Evolutionary conservation across 2,113 vertebrate species (phyloP), one percentile per base, ranked within the genome.

Genomic region (Aspiorhynchus laticeps): DNA sequence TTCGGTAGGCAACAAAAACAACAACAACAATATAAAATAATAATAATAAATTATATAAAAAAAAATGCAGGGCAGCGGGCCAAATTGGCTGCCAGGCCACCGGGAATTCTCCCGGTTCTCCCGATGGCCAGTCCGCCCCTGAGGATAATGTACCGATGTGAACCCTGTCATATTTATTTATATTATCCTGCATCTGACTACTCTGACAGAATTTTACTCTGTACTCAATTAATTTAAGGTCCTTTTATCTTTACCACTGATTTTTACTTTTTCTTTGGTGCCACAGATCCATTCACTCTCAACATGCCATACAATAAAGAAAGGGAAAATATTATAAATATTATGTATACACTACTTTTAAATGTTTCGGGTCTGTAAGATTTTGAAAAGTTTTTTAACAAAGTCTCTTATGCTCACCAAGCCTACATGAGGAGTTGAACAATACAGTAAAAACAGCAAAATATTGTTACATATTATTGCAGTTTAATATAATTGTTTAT

Each of bases 101-200:
- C n/a, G n/a, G n/a, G n/a, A n/a, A n/a, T n/a, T n/a, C n/a, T n/a
- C n/a, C n/a, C n/a, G n/a, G n/a, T n/a, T n/a, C n/a, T n/a, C n/a
- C n/a, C n/a, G n/a, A n/a, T n/a, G n/a, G n/a, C n/a, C n/a, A n/a
- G n/a, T n/a, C n/a, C n/a, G n/a, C n/a, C n/a, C n/a, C n/a, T n/a
- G n/a, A 46, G 69, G 71, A 85, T 41, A 86, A 53, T 26, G 17
- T 84, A 88, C 82, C 19, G 0, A 61, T n/a, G 36, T 80, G 53
- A 11, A 63, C 33, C 17, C 19, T 14, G 67, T 73, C 33, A 73
- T 36, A 21, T 73, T 24, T 38, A 38, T 71, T 38, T 21, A 73
- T 24, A 38, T 24, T 73, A 73, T 38, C 36, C 69, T 5, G 10
- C 4, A 73, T 24, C 10, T 0, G 17, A 71, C 31, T 36, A 4